Base-by-base conservation (phyloP, 2,888 invertebrate species). In the Amphimallon solstitiale region DNA sequence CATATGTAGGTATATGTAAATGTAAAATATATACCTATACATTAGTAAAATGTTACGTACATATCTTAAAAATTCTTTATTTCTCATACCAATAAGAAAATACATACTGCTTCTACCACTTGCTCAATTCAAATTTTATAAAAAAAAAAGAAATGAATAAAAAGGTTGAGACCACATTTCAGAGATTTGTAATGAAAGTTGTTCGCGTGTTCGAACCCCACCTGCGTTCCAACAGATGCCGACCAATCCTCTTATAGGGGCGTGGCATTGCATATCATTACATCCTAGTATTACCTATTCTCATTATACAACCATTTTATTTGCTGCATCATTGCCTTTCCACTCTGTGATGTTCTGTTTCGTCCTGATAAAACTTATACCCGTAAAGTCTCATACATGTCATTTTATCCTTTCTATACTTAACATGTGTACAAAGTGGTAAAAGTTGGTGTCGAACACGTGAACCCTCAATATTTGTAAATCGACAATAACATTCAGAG, bases 291-390 rank as follows among this genome's bases (percentile, higher is more conserved):
- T 72, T 78, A 77, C 74, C 72, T 78, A 79, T 79, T 79, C 78
- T 77, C 78, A 76, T 76, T 74, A 73, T 71, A 72, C 74, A 73
- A 76, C 77, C 77, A 77, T 77, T 77, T 78, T 78, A 78, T 77
- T 74, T 73, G 74, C 75, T 73, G 74, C 77, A 74, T 76, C 74
- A 77, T 77, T 76, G 75, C 75, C 67, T 73, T 43, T 45, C 56
- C 29, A 43, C 29, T 40, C 56, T 9, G 56, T 43, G 56, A 43
- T 59, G 43, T 59, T 29, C 15, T 23, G 14, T 59, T 29, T 29
- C 40, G 14, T 29, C 14, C 43, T 15, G 56, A 59, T 45, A 59
- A 59, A 43, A 43, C 54, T 37, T 5, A 29, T 29, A 29, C 29
- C 9, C 9, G 29, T 29, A 29, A 29, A 29, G 29, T 29, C 29